These are phyloP conservation scores for Prostheceraeus crozeri DNA, from an alignment of 2,888 invertebrate genomes.

Conservation along the genomic window DNA sequence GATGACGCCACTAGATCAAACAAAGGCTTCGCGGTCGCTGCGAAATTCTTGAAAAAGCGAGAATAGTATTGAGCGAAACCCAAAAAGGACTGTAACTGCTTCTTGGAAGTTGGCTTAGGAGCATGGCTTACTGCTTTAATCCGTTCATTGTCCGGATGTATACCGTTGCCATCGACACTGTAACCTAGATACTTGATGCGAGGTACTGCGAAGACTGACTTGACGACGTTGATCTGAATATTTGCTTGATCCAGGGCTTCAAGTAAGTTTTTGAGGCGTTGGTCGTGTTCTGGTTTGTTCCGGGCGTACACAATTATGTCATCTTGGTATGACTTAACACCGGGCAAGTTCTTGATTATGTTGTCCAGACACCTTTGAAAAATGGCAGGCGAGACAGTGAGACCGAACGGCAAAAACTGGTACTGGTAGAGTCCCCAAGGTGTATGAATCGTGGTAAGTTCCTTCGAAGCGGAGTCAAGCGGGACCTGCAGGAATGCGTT, in stretches of 20 bases:
- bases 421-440: constrained; percentile 20
- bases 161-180: neutral
- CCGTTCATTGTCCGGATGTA: constrained; percentile 7
- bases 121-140: neutral
- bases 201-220: neutral
- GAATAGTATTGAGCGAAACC: neutral
- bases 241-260: neutral
- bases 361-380: neutral
- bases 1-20: no score
- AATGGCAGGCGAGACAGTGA: neutral
- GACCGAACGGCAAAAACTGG: constrained; percentile 7
- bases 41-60: neutral
- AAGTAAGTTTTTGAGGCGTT: neutral
- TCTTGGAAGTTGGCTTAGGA: neutral
- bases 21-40: no score
- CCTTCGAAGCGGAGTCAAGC: neutral
- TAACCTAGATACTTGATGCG: neutral
- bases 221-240: constrained; percentile 7
- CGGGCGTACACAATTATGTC: neutral
- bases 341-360: neutral
- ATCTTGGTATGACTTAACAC: constrained; percentile 10
- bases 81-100: neutral
- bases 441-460: constrained; percentile 9
- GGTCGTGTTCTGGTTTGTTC: neutral
- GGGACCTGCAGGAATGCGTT: constrained; percentile 23